A percentile compares a stretch with the other conserved stretches of the same genome.
Conservation (phyloP, 2,888 invertebrate genomes). For the Agrochola circellaris region DNA sequence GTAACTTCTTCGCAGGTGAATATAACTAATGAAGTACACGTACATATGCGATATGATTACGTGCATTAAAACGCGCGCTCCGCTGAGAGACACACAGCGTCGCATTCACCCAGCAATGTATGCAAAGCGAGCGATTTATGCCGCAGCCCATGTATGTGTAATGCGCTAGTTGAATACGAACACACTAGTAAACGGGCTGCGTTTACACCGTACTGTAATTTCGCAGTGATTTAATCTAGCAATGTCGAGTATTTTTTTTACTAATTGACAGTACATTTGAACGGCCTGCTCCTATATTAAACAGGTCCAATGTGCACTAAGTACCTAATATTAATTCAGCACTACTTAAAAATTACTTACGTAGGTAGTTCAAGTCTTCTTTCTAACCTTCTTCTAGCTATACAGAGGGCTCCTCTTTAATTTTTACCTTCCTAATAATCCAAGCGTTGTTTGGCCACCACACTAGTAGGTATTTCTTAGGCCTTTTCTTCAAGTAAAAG, state of each 20-base stretch:
- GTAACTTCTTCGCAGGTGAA: constrained; percentile 30
- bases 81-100: constrained; percentile 53
- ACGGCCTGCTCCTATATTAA: neutral
- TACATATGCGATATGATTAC: constrained; percentile 55
- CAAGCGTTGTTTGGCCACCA: too few species aligned
- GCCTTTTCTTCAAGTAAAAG: neutral
- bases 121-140: constrained; percentile 82
- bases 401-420: neutral
- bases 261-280: too few species aligned
- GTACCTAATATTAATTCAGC: neutral
- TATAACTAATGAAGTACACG: constrained; percentile 57
- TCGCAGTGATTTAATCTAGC: neutral
- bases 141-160: constrained; percentile 76
- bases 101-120: constrained; percentile 72
- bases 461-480: neutral
- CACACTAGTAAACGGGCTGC: constrained; percentile 60
- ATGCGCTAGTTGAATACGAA: constrained; percentile 77
- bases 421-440: neutral
- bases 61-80: constrained; percentile 64
- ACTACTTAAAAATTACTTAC: neutral
- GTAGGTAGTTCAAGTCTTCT: too few species aligned
- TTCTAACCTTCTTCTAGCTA: neutral
- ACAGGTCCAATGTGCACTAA: neutral
- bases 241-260: neutral
- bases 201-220: constrained; percentile 67